Percentiles rank a stretch among this genome's conserved stretches.
phyloP scores from a whole-genome alignment of 2,797 vertebrate genomes.

The Urocyon cinereoargenteus region DNA sequence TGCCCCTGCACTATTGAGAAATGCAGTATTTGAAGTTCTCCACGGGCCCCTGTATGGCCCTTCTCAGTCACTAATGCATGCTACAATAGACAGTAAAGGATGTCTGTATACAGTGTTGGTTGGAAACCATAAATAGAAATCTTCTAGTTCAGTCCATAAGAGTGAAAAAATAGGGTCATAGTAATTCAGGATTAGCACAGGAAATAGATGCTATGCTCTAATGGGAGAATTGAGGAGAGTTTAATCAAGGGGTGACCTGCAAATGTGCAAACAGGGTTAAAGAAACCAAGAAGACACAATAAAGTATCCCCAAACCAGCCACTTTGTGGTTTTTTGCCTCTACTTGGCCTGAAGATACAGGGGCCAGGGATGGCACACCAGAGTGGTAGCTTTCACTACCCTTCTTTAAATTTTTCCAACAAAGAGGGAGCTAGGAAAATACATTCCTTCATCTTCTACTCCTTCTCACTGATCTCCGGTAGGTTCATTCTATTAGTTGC shows the following conservation, averaged over 20 bases:
- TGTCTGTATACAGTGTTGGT: not conserved
- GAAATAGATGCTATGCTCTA: not conserved
- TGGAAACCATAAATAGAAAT: not conserved
- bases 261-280: not conserved
- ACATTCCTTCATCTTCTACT: not conserved
- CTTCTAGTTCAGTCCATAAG: not conserved
- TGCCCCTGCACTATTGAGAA: not conserved
- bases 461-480: not conserved
- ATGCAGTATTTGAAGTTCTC: not conserved
- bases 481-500: not conserved
- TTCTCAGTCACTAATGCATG: not conserved
- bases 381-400: not conserved
- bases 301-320: not conserved
- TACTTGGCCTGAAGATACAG: not conserved
- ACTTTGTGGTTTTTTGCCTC: not conserved
- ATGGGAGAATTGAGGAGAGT: not conserved
- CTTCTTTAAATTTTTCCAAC: constrained; percentile 34
- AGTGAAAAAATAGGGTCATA: not conserved
- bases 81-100: not conserved
- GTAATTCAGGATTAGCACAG: not conserved
- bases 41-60: not conserved
- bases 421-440: not conserved
- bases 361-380: not conserved
- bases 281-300: constrained; percentile 3
- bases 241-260: not conserved